A percentile compares a stretch with the other conserved stretches of the same genome.
Conservation (phyloP, 2,797 vertebrate species). For the Acanthurus leucopareius region DNA sequence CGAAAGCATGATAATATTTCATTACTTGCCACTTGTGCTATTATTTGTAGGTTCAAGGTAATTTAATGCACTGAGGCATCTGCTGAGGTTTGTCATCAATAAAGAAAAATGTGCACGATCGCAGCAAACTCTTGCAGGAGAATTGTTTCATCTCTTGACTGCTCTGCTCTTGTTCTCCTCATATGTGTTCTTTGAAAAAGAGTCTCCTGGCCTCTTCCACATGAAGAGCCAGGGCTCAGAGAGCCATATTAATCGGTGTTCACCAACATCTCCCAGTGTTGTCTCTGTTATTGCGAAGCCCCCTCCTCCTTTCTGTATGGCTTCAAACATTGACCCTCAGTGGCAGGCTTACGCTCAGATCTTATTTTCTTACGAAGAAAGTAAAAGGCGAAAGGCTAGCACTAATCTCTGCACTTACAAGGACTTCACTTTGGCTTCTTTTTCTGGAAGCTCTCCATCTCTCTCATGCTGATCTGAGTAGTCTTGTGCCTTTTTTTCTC, state of each 20-base stretch:
- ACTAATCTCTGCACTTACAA: slow-evolving; percentile 52
- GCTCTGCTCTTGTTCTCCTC: slow-evolving; percentile 9
- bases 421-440: slow-evolving; percentile 47
- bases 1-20: background rate
- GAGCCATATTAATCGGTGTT: slow-evolving; percentile 26
- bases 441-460: slow-evolving; percentile 51
- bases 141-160: slow-evolving; percentile 2
- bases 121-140: background rate
- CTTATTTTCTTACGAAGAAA: slow-evolving; percentile 61
- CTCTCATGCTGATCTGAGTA: slow-evolving; percentile 32
- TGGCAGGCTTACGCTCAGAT: slow-evolving; percentile 51
- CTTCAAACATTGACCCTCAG: slow-evolving; percentile 51
- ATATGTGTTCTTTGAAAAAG: slow-evolving; percentile 6
- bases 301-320: slow-evolving; percentile 9
- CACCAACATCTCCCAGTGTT: slow-evolving; percentile 21
- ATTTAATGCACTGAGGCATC: background rate
- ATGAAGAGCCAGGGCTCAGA: slow-evolving; percentile 27
- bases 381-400: slow-evolving; percentile 48
- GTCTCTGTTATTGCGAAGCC: slow-evolving; percentile 32
- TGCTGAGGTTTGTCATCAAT: background rate
- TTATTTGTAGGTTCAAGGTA: background rate
- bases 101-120: background rate
- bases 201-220: slow-evolving; percentile 28
- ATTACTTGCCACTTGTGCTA: background rate
- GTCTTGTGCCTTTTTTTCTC: slow-evolving; percentile 34